These are phyloP conservation scores for Prochilodus magdalenae DNA, from an alignment of 2,113 vertebrate genomes.

Conservation along the genomic window DNA sequence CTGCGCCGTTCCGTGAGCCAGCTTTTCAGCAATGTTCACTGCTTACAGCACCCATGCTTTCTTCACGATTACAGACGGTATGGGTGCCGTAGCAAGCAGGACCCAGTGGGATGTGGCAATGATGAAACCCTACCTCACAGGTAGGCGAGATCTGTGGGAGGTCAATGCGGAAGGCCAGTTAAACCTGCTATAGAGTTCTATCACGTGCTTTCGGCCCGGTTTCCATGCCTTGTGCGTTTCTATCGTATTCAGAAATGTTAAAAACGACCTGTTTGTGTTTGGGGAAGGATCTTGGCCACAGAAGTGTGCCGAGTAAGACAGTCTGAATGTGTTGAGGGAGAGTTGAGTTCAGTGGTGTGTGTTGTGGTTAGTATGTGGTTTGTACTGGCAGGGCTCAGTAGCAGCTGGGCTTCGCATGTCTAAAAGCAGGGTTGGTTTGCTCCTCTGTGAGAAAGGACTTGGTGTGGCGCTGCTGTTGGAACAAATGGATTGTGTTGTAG, in stretches of 20 bases:
- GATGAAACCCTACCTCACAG: not conserved
- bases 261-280: no score
- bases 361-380: not conserved
- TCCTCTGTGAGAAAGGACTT: no score
- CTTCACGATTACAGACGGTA: not conserved
- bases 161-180: not conserved
- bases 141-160: not conserved
- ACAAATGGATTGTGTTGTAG: no score
- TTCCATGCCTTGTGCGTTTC: no score
- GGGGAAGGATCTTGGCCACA: no score
- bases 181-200: not conserved
- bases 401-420: not conserved
- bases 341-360: not conserved
- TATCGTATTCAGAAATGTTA: no score
- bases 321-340: no score
- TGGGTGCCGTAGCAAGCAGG: not conserved
- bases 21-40: not conserved
- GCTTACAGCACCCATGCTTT: not conserved
- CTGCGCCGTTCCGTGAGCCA: not conserved
- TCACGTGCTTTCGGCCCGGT: not conserved
- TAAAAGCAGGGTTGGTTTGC: not conserved
- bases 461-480: no score
- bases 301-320: no score
- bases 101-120: conserved; percentile 5
- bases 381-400: not conserved